A percentile compares a stretch with the other conserved stretches of the same genome.
Evolutionary conservation across 2,888 invertebrate genomes (phyloP).

Genomic region (Cephus pygmeus): DNA sequence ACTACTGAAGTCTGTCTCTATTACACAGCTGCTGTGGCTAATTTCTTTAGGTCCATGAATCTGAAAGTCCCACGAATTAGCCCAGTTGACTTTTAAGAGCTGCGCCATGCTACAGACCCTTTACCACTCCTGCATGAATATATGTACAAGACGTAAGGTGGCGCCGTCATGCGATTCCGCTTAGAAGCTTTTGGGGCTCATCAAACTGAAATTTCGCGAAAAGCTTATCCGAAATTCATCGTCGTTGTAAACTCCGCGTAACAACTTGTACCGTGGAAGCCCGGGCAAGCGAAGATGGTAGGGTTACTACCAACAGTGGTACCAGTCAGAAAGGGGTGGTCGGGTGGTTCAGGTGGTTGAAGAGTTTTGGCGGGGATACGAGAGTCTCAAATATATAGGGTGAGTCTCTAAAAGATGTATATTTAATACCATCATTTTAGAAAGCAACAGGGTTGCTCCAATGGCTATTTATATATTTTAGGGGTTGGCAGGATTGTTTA

Average conservation of each 20-base stretch:
- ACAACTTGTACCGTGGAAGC: slow-evolving; percentile 37
- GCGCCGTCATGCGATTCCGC: too few species aligned
- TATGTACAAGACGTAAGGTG: too few species aligned
- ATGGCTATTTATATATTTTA: slow-evolving; percentile 45
- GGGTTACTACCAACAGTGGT: slow-evolving; percentile 1
- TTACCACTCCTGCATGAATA: too few species aligned
- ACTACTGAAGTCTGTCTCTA: too few species aligned
- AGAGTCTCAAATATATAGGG: slow-evolving; percentile 11
- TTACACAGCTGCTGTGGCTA: too few species aligned
- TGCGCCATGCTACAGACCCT: too few species aligned
- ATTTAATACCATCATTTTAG: slow-evolving; percentile 57
- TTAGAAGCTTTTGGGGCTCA: slow-evolving; percentile 28
- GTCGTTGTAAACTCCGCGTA: slow-evolving; percentile 52
- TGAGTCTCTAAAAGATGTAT: slow-evolving; percentile 45
- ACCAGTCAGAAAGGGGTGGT: not conserved
- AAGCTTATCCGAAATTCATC: slow-evolving; percentile 56
- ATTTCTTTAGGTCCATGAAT: too few species aligned
- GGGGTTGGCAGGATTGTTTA: slow-evolving; percentile 48
- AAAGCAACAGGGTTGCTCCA: slow-evolving; percentile 34
- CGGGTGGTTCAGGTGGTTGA: not conserved
- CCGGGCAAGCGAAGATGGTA: not conserved
- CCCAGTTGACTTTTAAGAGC: too few species aligned
- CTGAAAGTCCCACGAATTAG: too few species aligned
- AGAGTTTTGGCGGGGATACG: not conserved
- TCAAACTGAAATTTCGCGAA: slow-evolving; percentile 54